A percentile compares a stretch with the other conserved stretches of the same genome.
These are phyloP conservation scores for Leucoma salicis DNA, from an alignment of 2,888 invertebrate genomes.

Conservation along the genomic window DNA sequence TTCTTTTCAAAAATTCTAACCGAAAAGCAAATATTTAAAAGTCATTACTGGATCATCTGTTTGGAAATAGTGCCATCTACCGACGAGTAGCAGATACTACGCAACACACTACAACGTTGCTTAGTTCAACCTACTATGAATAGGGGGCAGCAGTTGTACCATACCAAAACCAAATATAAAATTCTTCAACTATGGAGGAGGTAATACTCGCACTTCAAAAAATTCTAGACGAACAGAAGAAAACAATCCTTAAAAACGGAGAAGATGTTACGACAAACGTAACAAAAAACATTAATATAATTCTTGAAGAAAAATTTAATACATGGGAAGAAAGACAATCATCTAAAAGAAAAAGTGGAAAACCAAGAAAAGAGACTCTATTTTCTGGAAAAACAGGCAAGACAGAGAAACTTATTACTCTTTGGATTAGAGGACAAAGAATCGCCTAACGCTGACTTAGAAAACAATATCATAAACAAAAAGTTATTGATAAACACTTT, in stretches of 20 bases:
- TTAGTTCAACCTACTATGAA: too few species aligned
- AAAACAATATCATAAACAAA: slow-evolving; percentile 6
- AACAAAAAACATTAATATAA: slow-evolving; percentile 17
- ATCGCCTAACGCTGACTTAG: slow-evolving; percentile 4
- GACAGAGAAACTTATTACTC: slow-evolving; percentile 8
- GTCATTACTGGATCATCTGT: too few species aligned
- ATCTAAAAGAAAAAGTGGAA: slow-evolving; percentile 14
- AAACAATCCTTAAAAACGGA: slow-evolving; percentile 1
- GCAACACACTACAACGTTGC: too few species aligned
- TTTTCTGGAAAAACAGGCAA: slow-evolving; percentile 17
- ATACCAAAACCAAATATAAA: too few species aligned
- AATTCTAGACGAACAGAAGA: slow-evolving; percentile 4
- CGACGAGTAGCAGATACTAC: too few species aligned
- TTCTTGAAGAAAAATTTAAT: slow-evolving; percentile 17
- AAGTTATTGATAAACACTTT: slow-evolving; percentile 9
- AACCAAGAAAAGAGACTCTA: slow-evolving; percentile 20
- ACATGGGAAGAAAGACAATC: slow-evolving; percentile 8
- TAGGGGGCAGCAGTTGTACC: too few species aligned
- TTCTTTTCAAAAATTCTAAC: too few species aligned
- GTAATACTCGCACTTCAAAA: slow-evolving; percentile 4
- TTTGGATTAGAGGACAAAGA: slow-evolving; percentile 11
- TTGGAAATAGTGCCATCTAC: too few species aligned
- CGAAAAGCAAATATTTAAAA: too few species aligned
- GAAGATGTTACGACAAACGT: slow-evolving; percentile 14
- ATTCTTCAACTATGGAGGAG: slow-evolving; percentile 6